Conservation (phyloP, 1,140 invertebrate genomes). For the Neuroterus valhalla region DNA sequence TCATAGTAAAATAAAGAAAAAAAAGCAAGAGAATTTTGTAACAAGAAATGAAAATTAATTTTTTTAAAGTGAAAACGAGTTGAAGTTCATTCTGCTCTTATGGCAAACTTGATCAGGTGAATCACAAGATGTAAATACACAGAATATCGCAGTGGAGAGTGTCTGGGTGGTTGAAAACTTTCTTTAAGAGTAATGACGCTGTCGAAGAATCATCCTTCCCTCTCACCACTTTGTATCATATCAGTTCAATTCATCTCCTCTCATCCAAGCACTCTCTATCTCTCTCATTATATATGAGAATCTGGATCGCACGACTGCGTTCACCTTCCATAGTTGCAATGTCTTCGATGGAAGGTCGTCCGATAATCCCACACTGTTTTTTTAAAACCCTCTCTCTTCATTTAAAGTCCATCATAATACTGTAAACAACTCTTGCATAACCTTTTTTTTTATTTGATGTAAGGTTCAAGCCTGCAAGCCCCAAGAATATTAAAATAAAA, state of each 20-base stretch:
- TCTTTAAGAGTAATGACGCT: neutral
- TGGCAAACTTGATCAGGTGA: neutral
- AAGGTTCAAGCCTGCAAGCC: too few relatives aligned
- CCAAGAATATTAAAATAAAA: too few relatives aligned
- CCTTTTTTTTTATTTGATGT: too few relatives aligned
- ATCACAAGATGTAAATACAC: conserved; percentile 5
- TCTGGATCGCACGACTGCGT: conserved; percentile 69
- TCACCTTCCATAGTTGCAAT: conserved; percentile 67
- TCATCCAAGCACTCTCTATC: conserved; percentile 40
- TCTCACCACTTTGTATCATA: conserved; percentile 57
- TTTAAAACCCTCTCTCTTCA: neutral
- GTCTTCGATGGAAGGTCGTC: conserved; percentile 68
- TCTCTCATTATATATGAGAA: conserved; percentile 52
- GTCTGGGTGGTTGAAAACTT: conserved; percentile 24
- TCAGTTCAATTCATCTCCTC: conserved; percentile 49
- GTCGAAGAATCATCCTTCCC: conserved; percentile 33
- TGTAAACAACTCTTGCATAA: neutral
- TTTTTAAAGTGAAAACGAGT: too few relatives aligned
- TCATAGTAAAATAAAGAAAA: too few relatives aligned
- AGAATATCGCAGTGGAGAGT: conserved; percentile 21
- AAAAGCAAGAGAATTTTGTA: too few relatives aligned
- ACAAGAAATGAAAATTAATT: too few relatives aligned
- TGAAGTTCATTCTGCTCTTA: too few relatives aligned
- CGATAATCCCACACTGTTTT: neutral
- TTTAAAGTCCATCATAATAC: neutral